A percentile compares a stretch with the other conserved stretches of the same genome.
Conservation (phyloP, 2,113 vertebrate genomes). For the Microtus richardsoni region DNA sequence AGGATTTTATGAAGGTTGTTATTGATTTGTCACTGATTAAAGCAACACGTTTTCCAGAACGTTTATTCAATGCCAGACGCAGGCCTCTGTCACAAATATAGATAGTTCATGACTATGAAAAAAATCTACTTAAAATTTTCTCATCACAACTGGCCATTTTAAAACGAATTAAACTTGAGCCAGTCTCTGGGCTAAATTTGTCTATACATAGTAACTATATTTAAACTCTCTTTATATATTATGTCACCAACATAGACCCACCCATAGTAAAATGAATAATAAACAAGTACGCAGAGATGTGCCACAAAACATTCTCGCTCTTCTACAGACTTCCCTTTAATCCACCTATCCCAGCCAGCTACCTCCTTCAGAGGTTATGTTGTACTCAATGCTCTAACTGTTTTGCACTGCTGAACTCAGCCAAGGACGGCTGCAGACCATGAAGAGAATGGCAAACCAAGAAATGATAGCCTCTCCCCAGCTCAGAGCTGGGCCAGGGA, state of each 20-base stretch:
- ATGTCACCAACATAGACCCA: background rate
- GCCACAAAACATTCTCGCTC: background rate
- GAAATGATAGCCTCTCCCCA: background rate
- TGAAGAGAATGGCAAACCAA: background rate
- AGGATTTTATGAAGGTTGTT: background rate
- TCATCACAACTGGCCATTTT: constrained; percentile 3
- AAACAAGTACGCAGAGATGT: too few relatives aligned
- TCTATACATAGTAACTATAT: background rate
- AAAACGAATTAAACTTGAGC: background rate
- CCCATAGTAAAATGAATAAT: background rate
- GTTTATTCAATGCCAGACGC: background rate
- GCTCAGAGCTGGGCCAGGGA: background rate
- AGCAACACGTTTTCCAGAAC: constrained; percentile 17
- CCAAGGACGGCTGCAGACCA: background rate
- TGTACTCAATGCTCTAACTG: background rate
- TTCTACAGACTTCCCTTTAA: background rate
- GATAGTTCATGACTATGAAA: background rate
- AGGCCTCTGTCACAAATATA: background rate
- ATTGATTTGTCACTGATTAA: constrained; percentile 44
- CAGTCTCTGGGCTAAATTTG: background rate
- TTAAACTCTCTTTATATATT: constrained; percentile 30
- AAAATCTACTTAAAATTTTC: background rate
- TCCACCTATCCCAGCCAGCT: background rate
- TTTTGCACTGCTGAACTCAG: background rate
- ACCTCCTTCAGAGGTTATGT: background rate